Evolutionary conservation across 2,797 vertebrate genomes (phyloP), one percentile per base, ranked within the genome.

Genomic region (Lerista edwardsae): DNA sequence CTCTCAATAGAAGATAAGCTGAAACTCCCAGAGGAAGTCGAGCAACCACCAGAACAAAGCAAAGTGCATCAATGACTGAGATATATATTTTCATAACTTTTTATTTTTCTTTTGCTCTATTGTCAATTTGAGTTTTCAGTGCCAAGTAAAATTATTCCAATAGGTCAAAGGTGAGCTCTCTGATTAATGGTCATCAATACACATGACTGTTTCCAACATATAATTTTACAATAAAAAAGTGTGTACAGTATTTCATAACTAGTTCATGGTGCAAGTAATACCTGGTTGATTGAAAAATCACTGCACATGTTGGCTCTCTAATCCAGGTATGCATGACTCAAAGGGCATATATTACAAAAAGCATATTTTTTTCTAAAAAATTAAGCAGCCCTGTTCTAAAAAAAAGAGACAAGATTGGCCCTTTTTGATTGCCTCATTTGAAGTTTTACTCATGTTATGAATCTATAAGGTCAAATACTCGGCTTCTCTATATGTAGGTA

Each of bases 51-150:
- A 14, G 7, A 84, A 8, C 2, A 62, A 69, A 73, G 11, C 62
- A 29, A 15, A 86, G 76, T 77, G 0, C 0, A 82, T 2, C 12
- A 75, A 75, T 15, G 11, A 75, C 29, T 21, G 34, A 31, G 62
- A 77, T 51, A 27, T 85, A 75, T 67, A 72, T 74, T 47, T 47
- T 47, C 47, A 47, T 11, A 47, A 47, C 3, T 25, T 44, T 25
- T 25, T 25, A 44, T 36, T 44, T 31, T 72, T 23, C 27, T 11
- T 29, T n/a, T 72, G 55, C 1, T 4, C 11, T 31, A 0, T 19
- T 0, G 59, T 25, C n/a, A 64, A 15, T 1, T 34, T 0, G 0
- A 1, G 11, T 62, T 6, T 75, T 83, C 25, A 62, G 61, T 82
- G 31, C 47, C 36, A 80, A 27, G 0, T 23, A 80, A 44, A 1